These are phyloP conservation scores for Iphiclides podalirius DNA, from an alignment of 2,888 invertebrate species.

Conservation along the genomic window DNA sequence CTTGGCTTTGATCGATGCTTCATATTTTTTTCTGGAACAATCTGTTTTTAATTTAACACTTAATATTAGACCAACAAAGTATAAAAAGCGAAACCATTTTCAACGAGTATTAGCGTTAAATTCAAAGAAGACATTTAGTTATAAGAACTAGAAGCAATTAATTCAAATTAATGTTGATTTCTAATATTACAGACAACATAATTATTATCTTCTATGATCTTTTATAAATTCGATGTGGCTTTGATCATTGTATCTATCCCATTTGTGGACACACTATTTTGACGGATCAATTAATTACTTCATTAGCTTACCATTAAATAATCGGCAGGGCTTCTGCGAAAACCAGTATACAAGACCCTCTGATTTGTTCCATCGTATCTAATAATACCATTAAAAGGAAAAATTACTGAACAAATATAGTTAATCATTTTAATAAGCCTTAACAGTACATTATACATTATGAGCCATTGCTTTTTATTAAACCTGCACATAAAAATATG, in stretches of 20 bases:
- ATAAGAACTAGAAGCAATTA: no score
- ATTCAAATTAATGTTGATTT: no score
- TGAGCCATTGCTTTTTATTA: background rate
- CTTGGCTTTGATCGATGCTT: conserved; percentile 1
- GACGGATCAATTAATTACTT: conserved; percentile 7
- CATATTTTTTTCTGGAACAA: conserved; percentile 15
- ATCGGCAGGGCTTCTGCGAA: conserved; percentile 45
- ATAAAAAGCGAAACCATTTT: no score
- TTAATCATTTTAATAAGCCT: no score
- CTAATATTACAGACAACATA: background rate
- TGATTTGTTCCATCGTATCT: conserved; percentile 54
- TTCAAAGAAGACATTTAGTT: no score
- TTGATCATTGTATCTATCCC: background rate
- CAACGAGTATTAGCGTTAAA: no score
- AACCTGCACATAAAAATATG: background rate
- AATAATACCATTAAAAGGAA: conserved; percentile 25
- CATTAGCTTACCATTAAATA: conserved; percentile 38
- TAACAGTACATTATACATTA: background rate
- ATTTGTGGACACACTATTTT: background rate
- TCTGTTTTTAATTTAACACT: conserved; percentile 9
- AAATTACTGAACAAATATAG: no score
- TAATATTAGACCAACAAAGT: no score
- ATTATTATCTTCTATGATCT: background rate
- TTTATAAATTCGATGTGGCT: background rate
- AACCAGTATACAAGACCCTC: conserved; percentile 54